A percentile compares a stretch with the other conserved stretches of the same genome.
Conservation (phyloP, 2,113 vertebrate genomes). For the Mobula birostris region DNA sequence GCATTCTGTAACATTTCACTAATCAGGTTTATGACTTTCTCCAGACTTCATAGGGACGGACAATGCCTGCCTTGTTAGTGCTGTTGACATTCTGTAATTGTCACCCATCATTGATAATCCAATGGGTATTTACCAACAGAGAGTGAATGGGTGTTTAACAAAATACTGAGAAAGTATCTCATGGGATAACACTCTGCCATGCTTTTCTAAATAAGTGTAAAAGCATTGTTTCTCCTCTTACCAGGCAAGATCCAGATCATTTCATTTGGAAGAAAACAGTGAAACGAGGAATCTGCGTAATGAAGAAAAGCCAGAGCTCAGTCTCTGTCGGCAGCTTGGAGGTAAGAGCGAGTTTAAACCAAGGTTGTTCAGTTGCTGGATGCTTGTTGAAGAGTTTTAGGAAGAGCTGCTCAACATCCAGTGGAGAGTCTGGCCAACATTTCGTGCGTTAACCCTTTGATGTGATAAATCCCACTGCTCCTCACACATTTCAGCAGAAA, state of each 20-base stretch:
- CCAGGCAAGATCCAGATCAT: not conserved
- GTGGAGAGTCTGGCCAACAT: not conserved
- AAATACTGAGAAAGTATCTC: not conserved
- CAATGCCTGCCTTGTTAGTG: not conserved
- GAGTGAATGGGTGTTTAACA: not conserved
- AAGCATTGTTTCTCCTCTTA: not conserved
- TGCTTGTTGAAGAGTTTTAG: not conserved
- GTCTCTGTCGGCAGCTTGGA: not conserved
- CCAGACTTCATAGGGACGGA: not conserved
- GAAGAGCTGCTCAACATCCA: not conserved
- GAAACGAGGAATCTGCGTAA: not conserved
- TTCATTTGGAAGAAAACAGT: not conserved
- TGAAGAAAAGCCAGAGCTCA: slow-evolving; percentile 12
- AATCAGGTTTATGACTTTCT: too few species aligned
- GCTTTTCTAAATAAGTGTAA: not conserved
- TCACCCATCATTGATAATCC: too few species aligned
- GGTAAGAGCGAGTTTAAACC: not conserved
- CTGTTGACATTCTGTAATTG: too few species aligned
- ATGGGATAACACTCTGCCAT: not conserved
- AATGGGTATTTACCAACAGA: not conserved
- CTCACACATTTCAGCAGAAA: not conserved
- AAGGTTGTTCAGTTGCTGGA: too few species aligned
- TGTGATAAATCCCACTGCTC: not conserved
- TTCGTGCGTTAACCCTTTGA: not conserved
- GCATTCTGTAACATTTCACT: not conserved